Evolutionary conservation across 2,888 invertebrate species (phyloP), one percentile per base, ranked within the genome.

Genomic region (Alsophila aescularia): DNA sequence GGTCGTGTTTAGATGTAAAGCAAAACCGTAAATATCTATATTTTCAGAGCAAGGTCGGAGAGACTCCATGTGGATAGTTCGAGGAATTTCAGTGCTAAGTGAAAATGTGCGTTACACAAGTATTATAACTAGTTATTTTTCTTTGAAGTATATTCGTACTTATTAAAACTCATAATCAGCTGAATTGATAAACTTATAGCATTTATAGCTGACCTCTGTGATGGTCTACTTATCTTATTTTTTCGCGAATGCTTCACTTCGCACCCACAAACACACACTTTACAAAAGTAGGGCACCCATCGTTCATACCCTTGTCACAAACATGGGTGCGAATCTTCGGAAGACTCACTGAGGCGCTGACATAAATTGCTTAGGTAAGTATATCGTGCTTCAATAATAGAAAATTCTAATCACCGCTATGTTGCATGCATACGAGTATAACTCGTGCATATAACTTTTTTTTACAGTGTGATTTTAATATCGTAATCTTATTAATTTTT

Each of bases 1-100:
- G 12, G 21, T 60, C 67, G 66, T 64, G 60, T 67, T 60, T 63
- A 58, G 52, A 53, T 32, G 56, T n/a, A 18, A 37, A 16, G 36
- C 36, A 37, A n/a, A 37, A n/a, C n/a, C 3, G 18, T 16, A n/a
- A 36, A 14, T 14, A 14, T 31, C 10, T n/a, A 35, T 15, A 35
- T 35, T 35, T 35, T 16, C 9, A 35, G 15, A 15, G 35, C 35
- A 35, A 35, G 16, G 18, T 16, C 36, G n/a, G 16, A 10, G 36
- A 35, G 9, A 24, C 2, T 7, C 5, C 24, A 5, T 13, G 13
- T 8, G 27, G 27, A 8, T 40, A 2, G 14, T 35, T 35, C 35
- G 35, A 35, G n/a, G 16, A 36, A 16, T 36, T n/a, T 10, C 16
- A 36, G n/a, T 36, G 16, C 4, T 16, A 36, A 16, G n/a, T 36